Base-by-base conservation (phyloP, 2,797 vertebrate genomes). In the Oryzias sinensis region DNA sequence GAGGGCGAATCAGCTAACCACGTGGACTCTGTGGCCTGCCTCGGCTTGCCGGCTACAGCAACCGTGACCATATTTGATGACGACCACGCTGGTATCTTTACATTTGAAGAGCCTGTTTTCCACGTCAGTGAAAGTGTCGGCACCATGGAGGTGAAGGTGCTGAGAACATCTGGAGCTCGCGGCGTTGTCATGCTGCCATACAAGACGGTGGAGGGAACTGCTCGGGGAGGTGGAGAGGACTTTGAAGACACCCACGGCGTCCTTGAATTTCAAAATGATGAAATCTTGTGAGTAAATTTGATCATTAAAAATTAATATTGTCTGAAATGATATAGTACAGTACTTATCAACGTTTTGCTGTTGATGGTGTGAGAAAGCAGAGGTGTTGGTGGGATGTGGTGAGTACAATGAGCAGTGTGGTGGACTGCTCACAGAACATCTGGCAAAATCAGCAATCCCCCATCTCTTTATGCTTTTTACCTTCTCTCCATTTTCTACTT, bases 51-150 rank as follows among this genome's bases (percentile, higher is more conserved):
- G 0, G 70, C 90, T 57, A 94, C 95, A 0, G 96, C 97, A 9
- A 98, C 94, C 0, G 95, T 99, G 22, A 99, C 97, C 70, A 99
- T 99, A 86, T 99, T 99, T 47, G 97, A 99, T 0, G 97, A 99
- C 33, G 97, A 99, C 87, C 97, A 99, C 0, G 97, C 97, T 0
- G 97, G 97, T 77, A 98, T 99, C 92, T 99, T 99, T 85, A 98
- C 96, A 0, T 98, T 99, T 50, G 97, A 99, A 90, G 97, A 99
- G 70, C 90, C 94, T 0, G 92, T 95, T 51, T 92, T 80, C 5
- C 97, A 99, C 0, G 93, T 99, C 70, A 99, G 97, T 8, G 97
- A 99, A 88, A 99, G 97, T 2, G 89, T 99, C 43, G 97, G 97
- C 59, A 91, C 89, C 81, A 98, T 99, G 97, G 97, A 99, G 81